Base-by-base conservation (phyloP, 2,888 invertebrate genomes). In the Lasioglossum pauxillum region DNA sequence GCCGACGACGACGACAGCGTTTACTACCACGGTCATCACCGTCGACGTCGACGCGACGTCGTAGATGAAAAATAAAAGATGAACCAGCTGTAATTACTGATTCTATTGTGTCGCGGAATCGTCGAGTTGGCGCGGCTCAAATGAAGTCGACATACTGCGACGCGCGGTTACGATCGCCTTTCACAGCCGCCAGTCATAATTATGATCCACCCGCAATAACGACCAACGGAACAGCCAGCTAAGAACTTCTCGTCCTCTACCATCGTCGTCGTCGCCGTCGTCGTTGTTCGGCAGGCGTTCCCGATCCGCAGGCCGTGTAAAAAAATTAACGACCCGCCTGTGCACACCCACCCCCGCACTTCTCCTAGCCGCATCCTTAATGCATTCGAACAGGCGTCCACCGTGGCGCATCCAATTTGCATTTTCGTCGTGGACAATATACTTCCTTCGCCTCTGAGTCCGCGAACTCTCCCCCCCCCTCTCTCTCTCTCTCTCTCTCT, bases 291-390 rank as follows among this genome's bases (percentile, higher is more conserved):
- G 35, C 67, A 35, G 64, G n/a, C 31, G 60, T 74, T 77, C 75
- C 31, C 77, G 44, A 82, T 44, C 78, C 49, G 78, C 49, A 44
- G 74, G 71, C 75, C 77, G 82, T 82, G 83, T 79, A 90, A 90
- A 88, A 88, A 90, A 89, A 80, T 89, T 89, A 89, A 89, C 90
- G 88, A 86, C 84, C 80, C 57, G 49, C 41, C 73, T 74, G 53
- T 16, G 31, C 31, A 64, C 64, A 69, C 67, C 38, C 64, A 27
- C 76, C 77, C 69, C 64, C 78, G 38, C 73, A 44, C 69, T 49
- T 31, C 64, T 31, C 31, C 74, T 14, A n/a, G 69, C 75, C 64
- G 53, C 46, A 60, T 85, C 82, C 64, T 83, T 85, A 75, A 72
- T 79, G 86, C 85, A 83, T 83, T 83, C 83, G 64, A 83, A 67